Percentiles rank a stretch among this genome's conserved stretches.
These are phyloP conservation scores for Dromius quadrimaculatus DNA, from an alignment of 2,888 invertebrate genomes.

Conservation along the genomic window DNA sequence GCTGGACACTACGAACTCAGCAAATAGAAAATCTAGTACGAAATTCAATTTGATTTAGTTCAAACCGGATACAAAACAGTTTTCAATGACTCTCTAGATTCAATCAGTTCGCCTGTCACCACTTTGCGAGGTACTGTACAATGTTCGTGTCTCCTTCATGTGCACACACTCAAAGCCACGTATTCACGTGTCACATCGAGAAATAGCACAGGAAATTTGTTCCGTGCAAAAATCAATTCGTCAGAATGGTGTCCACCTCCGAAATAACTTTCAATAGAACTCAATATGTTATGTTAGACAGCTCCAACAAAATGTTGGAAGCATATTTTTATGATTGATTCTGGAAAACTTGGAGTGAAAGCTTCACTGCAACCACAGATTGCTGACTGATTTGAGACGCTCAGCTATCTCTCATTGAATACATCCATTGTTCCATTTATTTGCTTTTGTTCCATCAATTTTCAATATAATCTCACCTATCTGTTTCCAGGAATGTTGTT, in stretches of 20 bases:
- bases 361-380: too few relatives aligned
- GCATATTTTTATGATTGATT: too few relatives aligned
- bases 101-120: constrained; percentile 50
- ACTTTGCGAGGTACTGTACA: constrained; percentile 36
- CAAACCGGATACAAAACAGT: constrained; percentile 51
- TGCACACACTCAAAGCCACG: constrained; percentile 15
- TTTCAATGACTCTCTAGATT: constrained; percentile 49
- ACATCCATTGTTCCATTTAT: too few relatives aligned
- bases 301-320: too few relatives aligned
- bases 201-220: constrained; percentile 8
- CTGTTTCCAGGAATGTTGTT: constrained; percentile 18
- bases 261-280: too few relatives aligned
- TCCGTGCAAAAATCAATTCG: constrained; percentile 17
- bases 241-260: too few relatives aligned
- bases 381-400: too few relatives aligned
- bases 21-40: constrained; percentile 48
- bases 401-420: too few relatives aligned
- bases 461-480: constrained; percentile 7
- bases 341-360: too few relatives aligned
- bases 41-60: constrained; percentile 51
- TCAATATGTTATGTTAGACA: too few relatives aligned
- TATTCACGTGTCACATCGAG: constrained; percentile 3
- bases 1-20: constrained; percentile 23
- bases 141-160: constrained; percentile 40
- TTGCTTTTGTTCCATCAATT: too few relatives aligned